Evolutionary conservation across 2,888 invertebrate species (phyloP), one percentile per base, ranked within the genome.

Genomic region (Pharmacophagus antenor): DNA sequence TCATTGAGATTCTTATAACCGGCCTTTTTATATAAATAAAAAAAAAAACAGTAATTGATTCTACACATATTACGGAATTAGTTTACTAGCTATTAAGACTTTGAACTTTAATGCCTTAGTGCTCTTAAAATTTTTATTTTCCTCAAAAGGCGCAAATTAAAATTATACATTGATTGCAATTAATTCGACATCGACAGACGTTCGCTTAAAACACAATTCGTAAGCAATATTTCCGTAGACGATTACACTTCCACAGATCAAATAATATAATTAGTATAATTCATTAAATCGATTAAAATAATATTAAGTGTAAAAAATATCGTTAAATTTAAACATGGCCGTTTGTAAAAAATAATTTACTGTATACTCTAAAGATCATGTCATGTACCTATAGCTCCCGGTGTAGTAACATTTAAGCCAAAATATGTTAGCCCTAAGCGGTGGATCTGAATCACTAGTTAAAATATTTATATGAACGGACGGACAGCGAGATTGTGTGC

Each of bases 401-500:
- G 49, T 54, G 27, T 20, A 18, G 10, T 21, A 37, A n/a, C 15
- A 50, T 12, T n/a, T 41, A 52, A 25, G 31, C 12, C 18, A 7
- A 44, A 57, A 12, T 21, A 27, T 17, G 22, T 23, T 18, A 44
- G 37, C 23, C 18, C 20, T 12, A 49, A 56, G 51, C 60, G 47
- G 60, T 60, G 56, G 51, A 60, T 60, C 51, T 42, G 18, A 50
- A 25, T 60, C 56, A 53, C 42, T 41, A 44, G 42, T 54, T 61
- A 54, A 47, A 55, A 55, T 41, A 23, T 41, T 18, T n/a, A 31
- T 0, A 0, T n/a, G n/a, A n/a, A n/a, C n/a, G n/a, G n/a, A n/a
- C n/a, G n/a, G n/a, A n/a, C n/a, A n/a, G n/a, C n/a, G n/a, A n/a
- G n/a, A n/a, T n/a, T n/a, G n/a, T 48, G 31, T 23, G 2, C 18